phyloP scores from a whole-genome alignment of 2,113 vertebrate genomes.

The Nibea coibor region DNA sequence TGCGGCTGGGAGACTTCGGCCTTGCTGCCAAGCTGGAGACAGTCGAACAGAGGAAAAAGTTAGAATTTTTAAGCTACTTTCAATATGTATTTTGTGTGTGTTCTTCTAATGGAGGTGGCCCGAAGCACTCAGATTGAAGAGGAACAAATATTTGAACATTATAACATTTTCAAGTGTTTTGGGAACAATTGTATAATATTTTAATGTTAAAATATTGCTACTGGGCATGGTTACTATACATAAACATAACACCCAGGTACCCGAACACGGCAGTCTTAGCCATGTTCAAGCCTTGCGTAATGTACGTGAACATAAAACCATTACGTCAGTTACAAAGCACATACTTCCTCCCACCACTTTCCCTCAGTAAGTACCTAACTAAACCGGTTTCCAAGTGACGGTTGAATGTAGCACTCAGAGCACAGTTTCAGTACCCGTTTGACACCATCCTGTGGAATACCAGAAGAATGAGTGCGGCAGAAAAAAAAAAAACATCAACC shows the following conservation, averaged over 20 bases:
- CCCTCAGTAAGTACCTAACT: constrained; percentile 41
- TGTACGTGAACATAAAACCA: constrained; percentile 14
- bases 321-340: constrained; percentile 37
- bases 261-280: not conserved
- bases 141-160: not conserved
- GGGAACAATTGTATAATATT: not conserved
- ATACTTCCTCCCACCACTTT: constrained; percentile 34
- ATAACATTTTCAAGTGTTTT: not conserved
- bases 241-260: not conserved
- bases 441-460: constrained; percentile 69
- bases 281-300: not conserved
- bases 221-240: too few species aligned
- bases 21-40: constrained; percentile 92
- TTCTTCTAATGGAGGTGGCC: not conserved
- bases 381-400: constrained; percentile 72
- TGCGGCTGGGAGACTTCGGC: constrained; percentile 97
- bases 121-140: not conserved
- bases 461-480: constrained; percentile 23
- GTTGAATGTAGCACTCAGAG: constrained; percentile 56
- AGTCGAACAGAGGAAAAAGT: constrained; percentile 95
- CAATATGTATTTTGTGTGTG: not conserved
- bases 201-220: not conserved
- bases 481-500: not conserved
- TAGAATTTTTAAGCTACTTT: constrained; percentile 50
- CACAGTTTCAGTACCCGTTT: constrained; percentile 64